phyloP scores from a whole-genome alignment of 1,140 invertebrate genomes.

The Drosophila obscura region DNA sequence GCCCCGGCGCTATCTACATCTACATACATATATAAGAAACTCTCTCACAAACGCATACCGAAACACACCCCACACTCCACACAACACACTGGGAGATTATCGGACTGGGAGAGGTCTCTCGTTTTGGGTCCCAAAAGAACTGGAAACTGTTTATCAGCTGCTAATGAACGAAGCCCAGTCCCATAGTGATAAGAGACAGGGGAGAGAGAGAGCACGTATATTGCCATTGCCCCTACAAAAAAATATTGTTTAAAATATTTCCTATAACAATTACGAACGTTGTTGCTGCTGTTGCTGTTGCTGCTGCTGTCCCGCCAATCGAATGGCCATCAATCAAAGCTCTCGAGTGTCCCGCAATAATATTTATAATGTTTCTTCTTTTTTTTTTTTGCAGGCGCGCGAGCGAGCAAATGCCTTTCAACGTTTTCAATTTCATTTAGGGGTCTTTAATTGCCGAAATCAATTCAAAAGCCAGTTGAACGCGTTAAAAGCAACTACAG shows the following conservation, averaged over 20 bases:
- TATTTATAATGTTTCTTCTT: slow-evolving; percentile 66
- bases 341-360: slow-evolving; percentile 67
- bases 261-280: slow-evolving; percentile 54
- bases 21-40: slow-evolving; percentile 5
- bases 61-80: neutral
- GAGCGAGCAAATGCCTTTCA: slow-evolving; percentile 55
- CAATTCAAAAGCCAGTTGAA: slow-evolving; percentile 79
- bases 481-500: slow-evolving; percentile 74
- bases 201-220: slow-evolving; percentile 48
- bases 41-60: slow-evolving; percentile 17
- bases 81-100: slow-evolving; percentile 44
- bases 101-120: slow-evolving; percentile 11
- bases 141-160: slow-evolving; percentile 59
- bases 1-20: slow-evolving; percentile 39
- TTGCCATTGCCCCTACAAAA: slow-evolving; percentile 4
- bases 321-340: slow-evolving; percentile 63
- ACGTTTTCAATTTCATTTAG: slow-evolving; percentile 80
- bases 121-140: slow-evolving; percentile 15
- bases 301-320: slow-evolving; percentile 40
- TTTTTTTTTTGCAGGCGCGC: slow-evolving; percentile 10
- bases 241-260: slow-evolving; percentile 34
- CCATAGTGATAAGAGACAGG: slow-evolving; percentile 47
- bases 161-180: slow-evolving; percentile 60
- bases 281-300: neutral
- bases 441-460: slow-evolving; percentile 77